Conservation (phyloP, 2,888 invertebrate genomes). For the Archaeoteleia sp. region DNA sequence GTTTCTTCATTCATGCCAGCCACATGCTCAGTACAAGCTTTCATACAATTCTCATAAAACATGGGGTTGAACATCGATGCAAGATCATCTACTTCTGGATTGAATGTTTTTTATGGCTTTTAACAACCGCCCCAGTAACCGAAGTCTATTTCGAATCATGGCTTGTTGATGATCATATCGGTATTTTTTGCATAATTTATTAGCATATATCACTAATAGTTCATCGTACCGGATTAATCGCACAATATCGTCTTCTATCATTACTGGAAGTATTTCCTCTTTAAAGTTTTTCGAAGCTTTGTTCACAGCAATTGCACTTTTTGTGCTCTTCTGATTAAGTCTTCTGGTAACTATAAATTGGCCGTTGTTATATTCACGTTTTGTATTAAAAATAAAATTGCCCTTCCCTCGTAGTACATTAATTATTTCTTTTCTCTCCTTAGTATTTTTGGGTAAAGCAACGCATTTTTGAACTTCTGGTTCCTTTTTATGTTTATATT, state of each 20-base stretch:
- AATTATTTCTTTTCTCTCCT: too few relatives aligned
- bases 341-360: constrained; percentile 52
- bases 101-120: constrained; percentile 12
- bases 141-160: constrained; percentile 39
- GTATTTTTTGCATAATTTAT: constrained; percentile 45
- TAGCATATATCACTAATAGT: constrained; percentile 47
- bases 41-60: constrained; percentile 32
- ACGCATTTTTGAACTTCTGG: too few relatives aligned
- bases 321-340: constrained; percentile 27
- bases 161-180: constrained; percentile 36
- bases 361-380: constrained; percentile 45
- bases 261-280: constrained; percentile 38
- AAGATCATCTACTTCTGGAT: constrained; percentile 44
- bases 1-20: constrained; percentile 13
- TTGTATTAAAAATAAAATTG: constrained; percentile 51
- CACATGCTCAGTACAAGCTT: too few relatives aligned
- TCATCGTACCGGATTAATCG: constrained; percentile 46
- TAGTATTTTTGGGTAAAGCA: too few relatives aligned
- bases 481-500: too few relatives aligned
- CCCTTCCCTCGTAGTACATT: too few relatives aligned
- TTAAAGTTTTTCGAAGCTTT: neutral
- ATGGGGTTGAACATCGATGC: constrained; percentile 52
- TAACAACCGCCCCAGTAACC: constrained; percentile 24
- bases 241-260: constrained; percentile 49
- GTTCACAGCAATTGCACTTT: constrained; percentile 26